Evolutionary conservation across 2,888 invertebrate species (phyloP), one percentile per base, ranked within the genome.

Genomic region (Calameuta pallipes): DNA sequence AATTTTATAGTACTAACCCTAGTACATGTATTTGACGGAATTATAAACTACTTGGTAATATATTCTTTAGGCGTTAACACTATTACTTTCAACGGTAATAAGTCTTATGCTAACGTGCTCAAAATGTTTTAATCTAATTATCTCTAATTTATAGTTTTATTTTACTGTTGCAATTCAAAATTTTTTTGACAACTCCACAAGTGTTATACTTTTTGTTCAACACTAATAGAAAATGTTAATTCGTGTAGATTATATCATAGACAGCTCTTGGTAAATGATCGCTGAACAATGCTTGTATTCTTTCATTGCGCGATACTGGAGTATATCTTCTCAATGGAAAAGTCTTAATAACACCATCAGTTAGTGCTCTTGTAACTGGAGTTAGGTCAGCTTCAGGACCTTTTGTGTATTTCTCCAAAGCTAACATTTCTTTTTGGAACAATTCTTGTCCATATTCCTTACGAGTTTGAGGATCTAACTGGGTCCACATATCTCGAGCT

Each of bases 291-390:
- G 96, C 95, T 93, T 97, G 96, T 75, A 97, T 92, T 89, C 96
- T 96, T 92, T 97, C 97, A 75, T 94, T 93, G 74, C 95, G 94
- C 1, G 96, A 95, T 73, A 97, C 96, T 1, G 97, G 96, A 4
- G 96, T 96, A 92, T 97, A 97, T 92, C 96, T 95, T 34, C 95
- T 93, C 92, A 97, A 94, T 33, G 97, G 97, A 93, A 97, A 97
- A 78, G 97, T 96, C 87, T 96, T 95, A 75, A 95, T 94, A 74
- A 96, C 95, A 78, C 96, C 94, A 90, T 97, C 96, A 80, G 95
- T 95, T 83, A 97, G 93, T 37, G 96, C 94, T 81, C 95, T 94
- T 76, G 96, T 93, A 82, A 96, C 95, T 69, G 96, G 95, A 80
- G 95, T 94, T 88, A 97, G 92, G 91, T 97, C 96, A 36, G 95